Evolutionary conservation across 2,113 vertebrate species (phyloP).

Genomic region (Neotragus moschatus): DNA sequence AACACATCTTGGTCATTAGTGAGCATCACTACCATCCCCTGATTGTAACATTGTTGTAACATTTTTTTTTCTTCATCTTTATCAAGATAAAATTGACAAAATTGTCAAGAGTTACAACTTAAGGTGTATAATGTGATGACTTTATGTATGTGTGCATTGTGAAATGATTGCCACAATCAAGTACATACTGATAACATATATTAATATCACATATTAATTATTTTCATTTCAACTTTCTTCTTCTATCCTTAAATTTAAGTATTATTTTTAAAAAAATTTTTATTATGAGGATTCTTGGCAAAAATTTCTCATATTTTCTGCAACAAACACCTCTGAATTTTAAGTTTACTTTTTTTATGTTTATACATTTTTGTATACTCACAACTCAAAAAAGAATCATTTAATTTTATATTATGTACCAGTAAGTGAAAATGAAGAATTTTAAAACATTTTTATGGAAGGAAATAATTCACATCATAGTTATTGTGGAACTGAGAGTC

Average conservation of each 20-base stretch:
- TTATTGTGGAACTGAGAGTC: neutral
- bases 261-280: neutral
- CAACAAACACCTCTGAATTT: neutral
- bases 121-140: neutral
- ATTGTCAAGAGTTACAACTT: neutral
- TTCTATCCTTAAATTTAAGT: neutral
- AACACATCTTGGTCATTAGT: neutral
- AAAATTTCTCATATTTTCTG: neutral
- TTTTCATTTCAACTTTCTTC: neutral
- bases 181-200: neutral
- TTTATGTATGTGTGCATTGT: neutral
- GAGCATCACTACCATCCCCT: neutral
- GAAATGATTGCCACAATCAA: neutral
- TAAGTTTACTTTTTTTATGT: neutral
- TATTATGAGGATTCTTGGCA: neutral
- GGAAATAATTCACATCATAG: neutral
- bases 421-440: neutral
- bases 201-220: neutral
- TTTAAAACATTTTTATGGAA: neutral
- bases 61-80: neutral
- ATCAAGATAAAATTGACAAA: neutral
- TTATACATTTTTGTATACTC: neutral
- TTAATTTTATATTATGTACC: neutral
- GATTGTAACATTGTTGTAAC: neutral
- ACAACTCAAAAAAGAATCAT: neutral